Base-by-base conservation (phyloP, 2,113 vertebrate genomes). In the Nothoprocta pentlandii region DNA sequence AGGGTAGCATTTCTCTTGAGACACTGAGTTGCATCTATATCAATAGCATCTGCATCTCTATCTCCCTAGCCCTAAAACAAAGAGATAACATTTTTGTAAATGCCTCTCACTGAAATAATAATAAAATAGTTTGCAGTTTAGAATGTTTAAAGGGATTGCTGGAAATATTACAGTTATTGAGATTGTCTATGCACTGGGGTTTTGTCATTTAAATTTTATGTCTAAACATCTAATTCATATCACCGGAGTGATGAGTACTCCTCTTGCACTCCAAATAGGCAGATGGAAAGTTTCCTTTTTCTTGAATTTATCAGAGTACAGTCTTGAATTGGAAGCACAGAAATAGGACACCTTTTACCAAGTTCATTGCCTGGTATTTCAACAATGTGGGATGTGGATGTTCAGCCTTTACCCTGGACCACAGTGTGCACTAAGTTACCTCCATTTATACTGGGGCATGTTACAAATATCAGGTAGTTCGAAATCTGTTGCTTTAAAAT, bases 151-250 rank as follows among this genome's bases (percentile, higher is more conserved):
- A 95, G 70, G 81, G 74, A 78, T 96, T 90, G 89, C 25, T 96
- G 92, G 90, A 93, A 97, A 96, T 90, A 86, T 70, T 80, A 92
- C 82, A 95, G 94, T 67, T 90, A 75, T 63, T 58, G 82, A 9
- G 71, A 26, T 15, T 95, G 82, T 86, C 91, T 79, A 81, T 85
- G 32, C 68, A 89, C 64, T 54, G 78, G 32, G 3, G 12, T 2
- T 44, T 51, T 75, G 16, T 86, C 86, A 39, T 96, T 92, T 93
- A 85, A 94, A 54, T 41, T 92, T 95, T 95, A 41, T 34, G 59
- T 79, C 63, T 68, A 53, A 86, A 75, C 10, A 32, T 56, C 74
- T 34, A 54, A 59, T 66, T 63, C 2, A 7, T 69, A 66, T 87
- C 1, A 0, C 16, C 77, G 21, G 54, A 83, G 34, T 59, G 36